Percentiles rank a stretch among this genome's conserved stretches.
These are phyloP conservation scores for Caerostris extrusa DNA, from an alignment of 1,140 invertebrate species.

Conservation along the genomic window DNA sequence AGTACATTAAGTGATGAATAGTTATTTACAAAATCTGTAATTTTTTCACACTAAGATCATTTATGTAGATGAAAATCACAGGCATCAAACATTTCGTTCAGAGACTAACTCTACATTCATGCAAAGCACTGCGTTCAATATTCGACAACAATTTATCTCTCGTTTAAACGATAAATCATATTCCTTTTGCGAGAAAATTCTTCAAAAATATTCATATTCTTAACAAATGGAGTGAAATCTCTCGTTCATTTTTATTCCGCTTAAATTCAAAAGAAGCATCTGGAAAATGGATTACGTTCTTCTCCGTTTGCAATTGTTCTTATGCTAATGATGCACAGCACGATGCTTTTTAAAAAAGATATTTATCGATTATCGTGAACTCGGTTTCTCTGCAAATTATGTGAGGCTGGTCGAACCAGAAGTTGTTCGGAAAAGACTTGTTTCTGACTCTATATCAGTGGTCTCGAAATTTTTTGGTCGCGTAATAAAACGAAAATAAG, in stretches of 20 bases:
- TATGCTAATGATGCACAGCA: slow-evolving; percentile 1
- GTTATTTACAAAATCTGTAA: not conserved
- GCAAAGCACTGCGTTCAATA: not conserved
- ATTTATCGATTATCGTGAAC: slow-evolving; percentile 1
- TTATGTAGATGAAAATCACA: not conserved
- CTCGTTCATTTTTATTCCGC: not conserved
- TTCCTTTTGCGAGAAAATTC: not conserved
- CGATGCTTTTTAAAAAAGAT: slow-evolving; percentile 9
- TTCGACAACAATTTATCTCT: slow-evolving; percentile 21
- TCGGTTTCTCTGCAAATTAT: no score
- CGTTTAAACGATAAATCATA: slow-evolving; percentile 12
- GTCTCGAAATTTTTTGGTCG: no score
- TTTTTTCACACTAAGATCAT: not conserved
- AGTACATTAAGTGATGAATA: not conserved
- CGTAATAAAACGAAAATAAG: no score
- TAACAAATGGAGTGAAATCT: slow-evolving; percentile 41
- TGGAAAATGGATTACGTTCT: slow-evolving; percentile 2
- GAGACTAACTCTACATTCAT: not conserved
- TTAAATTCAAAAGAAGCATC: not conserved
- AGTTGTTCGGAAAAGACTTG: no score
- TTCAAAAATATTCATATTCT: slow-evolving; percentile 4
- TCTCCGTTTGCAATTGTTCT: not conserved
- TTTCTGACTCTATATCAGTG: no score
- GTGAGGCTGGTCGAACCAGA: no score
- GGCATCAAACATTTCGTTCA: not conserved